Percentiles rank a stretch among this genome's conserved stretches.
Conservation (phyloP, 2,888 invertebrate species). For the Polietes domitor region DNA sequence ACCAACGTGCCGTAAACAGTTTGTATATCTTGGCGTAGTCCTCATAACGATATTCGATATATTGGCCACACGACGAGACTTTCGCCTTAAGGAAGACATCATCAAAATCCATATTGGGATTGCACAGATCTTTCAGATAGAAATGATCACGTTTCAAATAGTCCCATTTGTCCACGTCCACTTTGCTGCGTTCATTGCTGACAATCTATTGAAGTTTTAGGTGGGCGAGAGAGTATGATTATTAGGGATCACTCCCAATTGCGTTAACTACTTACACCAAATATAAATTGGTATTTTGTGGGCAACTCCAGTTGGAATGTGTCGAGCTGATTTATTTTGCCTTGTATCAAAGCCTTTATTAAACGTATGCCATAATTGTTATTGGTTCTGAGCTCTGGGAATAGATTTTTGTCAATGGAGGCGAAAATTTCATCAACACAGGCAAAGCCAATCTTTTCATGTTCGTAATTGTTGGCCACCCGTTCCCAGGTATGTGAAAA, state of each 20-base stretch:
- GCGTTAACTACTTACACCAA: conserved; percentile 72
- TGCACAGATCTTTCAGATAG: conserved; percentile 65
- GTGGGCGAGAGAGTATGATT: not conserved
- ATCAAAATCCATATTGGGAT: conserved; percentile 73
- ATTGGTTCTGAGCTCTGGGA: conserved; percentile 68
- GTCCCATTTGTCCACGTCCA: conserved; percentile 87
- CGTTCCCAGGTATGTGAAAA: conserved; percentile 85
- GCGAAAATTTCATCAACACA: conserved; percentile 76
- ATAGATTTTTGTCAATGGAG: conserved; percentile 53
- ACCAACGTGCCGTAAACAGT: conserved; percentile 81
- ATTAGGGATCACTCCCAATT: not conserved
- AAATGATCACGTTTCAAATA: conserved; percentile 84
- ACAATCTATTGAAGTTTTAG: conserved; percentile 81
- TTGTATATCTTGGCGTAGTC: conserved; percentile 81
- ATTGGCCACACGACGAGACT: conserved; percentile 72
- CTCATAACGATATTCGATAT: conserved; percentile 81
- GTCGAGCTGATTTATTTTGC: conserved; percentile 65
- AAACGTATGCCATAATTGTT: conserved; percentile 73
- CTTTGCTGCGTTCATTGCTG: conserved; percentile 82
- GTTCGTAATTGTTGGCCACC: conserved; percentile 70
- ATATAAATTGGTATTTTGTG: conserved; percentile 72
- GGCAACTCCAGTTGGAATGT: conserved; percentile 68
- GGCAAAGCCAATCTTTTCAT: conserved; percentile 72
- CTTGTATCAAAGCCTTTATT: conserved; percentile 76
- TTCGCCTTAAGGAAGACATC: conserved; percentile 74